A percentile compares a stretch with the other conserved stretches of the same genome.
Evolutionary conservation across 2,888 invertebrate genomes (phyloP).

Genomic region (Diabrotica balteata): DNA sequence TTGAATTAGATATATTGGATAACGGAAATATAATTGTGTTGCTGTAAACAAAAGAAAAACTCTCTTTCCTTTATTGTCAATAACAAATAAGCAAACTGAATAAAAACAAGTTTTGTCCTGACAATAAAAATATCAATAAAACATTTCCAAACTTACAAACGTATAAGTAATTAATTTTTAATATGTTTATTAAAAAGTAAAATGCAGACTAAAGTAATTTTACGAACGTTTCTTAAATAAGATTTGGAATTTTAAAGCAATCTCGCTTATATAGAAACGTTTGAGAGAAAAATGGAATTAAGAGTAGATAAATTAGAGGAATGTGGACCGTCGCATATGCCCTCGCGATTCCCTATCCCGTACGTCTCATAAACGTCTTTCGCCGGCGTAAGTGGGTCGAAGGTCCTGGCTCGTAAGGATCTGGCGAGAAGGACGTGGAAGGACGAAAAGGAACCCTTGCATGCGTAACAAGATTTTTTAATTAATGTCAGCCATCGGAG

Average conservation of each 20-base stretch:
- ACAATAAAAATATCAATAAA: no score
- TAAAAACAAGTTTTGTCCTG: no score
- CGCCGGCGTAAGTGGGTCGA: constrained; percentile 19
- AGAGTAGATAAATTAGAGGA: constrained; percentile 38
- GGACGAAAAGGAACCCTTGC: constrained; percentile 33
- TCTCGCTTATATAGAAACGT: background rate
- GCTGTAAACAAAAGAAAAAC: no score
- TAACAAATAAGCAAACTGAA: no score
- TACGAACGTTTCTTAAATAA: no score
- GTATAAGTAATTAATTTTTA: no score
- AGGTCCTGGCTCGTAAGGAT: constrained; percentile 11
- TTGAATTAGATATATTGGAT: no score
- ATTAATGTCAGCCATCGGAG: constrained; percentile 60
- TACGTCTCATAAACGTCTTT: constrained; percentile 18
- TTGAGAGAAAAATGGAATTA: constrained; percentile 22
- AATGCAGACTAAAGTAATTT: no score
- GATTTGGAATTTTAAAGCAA: background rate
- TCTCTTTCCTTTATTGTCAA: no score
- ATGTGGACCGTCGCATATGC: constrained; percentile 37
- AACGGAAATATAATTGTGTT: no score
- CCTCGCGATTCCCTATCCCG: constrained; percentile 4
- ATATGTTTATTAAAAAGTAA: no score
- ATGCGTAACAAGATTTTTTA: constrained; percentile 61
- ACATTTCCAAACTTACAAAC: no score
- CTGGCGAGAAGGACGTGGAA: constrained; percentile 12